These are phyloP conservation scores for Lobophora halterata DNA, from an alignment of 2,888 invertebrate genomes.

Conservation along the genomic window DNA sequence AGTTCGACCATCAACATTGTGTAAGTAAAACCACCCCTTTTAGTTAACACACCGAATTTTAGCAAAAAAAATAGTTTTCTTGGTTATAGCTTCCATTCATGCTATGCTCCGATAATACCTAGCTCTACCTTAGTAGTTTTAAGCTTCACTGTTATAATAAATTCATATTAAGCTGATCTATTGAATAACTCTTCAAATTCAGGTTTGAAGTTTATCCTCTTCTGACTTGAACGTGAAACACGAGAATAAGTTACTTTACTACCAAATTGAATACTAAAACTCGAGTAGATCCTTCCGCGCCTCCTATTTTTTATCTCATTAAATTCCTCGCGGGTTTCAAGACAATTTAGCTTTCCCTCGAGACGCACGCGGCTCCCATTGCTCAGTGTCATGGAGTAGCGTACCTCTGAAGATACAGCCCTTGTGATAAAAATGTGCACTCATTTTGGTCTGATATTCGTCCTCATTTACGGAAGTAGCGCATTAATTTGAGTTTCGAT, in stretches of 20 bases:
- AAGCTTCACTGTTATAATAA: background rate
- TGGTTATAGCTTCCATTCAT: constrained; percentile 6
- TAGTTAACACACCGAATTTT: constrained; percentile 19
- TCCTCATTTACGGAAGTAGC: constrained; percentile 11
- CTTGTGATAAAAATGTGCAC: constrained; percentile 11
- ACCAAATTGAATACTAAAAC: constrained; percentile 24
- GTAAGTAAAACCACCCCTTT: constrained; percentile 33
- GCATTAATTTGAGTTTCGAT: constrained; percentile 14
- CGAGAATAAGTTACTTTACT: background rate
- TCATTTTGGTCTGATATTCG: constrained; percentile 8
- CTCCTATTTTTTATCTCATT: constrained; percentile 34
- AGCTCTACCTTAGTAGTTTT: too few species aligned
- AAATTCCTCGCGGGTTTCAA: constrained; percentile 32
- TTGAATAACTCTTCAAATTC: too few species aligned
- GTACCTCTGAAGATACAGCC: constrained; percentile 16
- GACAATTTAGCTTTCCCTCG: constrained; percentile 33
- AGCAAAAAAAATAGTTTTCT: constrained; percentile 21
- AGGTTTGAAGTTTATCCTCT: too few species aligned
- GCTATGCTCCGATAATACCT: constrained; percentile 16
- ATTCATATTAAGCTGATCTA: too few species aligned
- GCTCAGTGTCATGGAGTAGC: constrained; percentile 28
- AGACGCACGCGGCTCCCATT: constrained; percentile 26
- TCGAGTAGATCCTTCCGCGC: constrained; percentile 25
- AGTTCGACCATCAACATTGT: constrained; percentile 36
- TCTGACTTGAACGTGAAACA: too few species aligned